phyloP scores from a whole-genome alignment of 2,797 vertebrate species.

The Hirundo rustica region DNA sequence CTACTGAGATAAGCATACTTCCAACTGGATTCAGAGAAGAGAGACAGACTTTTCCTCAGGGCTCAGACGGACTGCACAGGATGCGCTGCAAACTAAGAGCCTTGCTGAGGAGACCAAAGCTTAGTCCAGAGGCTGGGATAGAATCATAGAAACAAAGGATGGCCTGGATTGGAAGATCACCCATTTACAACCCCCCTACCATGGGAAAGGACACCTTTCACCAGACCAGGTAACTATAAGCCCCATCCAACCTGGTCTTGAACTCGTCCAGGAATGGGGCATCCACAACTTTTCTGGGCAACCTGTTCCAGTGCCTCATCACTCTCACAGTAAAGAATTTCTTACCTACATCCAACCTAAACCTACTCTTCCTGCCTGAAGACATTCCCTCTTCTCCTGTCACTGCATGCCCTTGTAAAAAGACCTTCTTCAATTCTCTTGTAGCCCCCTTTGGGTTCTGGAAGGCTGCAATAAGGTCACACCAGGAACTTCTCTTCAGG shows the following conservation, averaged over 20 bases:
- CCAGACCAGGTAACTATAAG: background rate
- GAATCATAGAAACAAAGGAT: background rate
- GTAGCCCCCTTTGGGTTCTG: background rate
- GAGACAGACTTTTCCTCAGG: background rate
- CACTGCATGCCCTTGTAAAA: background rate
- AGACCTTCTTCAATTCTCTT: background rate
- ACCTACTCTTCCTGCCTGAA: background rate
- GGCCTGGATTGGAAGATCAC: background rate
- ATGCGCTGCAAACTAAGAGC: background rate
- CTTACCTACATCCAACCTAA: background rate
- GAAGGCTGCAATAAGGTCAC: background rate
- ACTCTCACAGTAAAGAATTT: background rate
- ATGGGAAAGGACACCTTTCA: background rate
- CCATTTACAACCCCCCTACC: background rate
- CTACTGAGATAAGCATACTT: background rate
- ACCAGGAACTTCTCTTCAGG: background rate
- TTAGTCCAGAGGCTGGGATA: background rate
- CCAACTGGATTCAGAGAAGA: background rate
- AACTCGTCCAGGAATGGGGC: fast-evolving
- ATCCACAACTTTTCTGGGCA: background rate
- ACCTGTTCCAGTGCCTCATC: background rate
- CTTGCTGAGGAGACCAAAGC: background rate
- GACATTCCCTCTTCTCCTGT: background rate
- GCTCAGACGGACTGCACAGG: background rate
- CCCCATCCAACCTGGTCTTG: background rate